Evolutionary conservation across 2,113 vertebrate genomes (phyloP).

Genomic region (Lonchura striata): DNA sequence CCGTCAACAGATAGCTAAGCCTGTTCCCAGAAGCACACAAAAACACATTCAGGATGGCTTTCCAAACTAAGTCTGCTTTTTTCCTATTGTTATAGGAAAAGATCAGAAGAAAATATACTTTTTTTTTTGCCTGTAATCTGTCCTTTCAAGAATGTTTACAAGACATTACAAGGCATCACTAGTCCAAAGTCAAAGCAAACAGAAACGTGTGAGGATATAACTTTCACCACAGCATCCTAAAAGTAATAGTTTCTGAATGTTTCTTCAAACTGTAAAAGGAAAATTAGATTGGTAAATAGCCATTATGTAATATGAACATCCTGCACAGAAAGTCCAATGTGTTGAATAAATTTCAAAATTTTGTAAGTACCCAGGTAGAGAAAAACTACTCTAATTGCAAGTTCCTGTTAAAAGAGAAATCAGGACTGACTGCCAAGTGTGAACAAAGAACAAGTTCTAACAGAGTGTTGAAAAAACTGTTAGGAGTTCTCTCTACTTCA

Average conservation of each 20-base stretch:
- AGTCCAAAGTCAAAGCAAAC: background rate
- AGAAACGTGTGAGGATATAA: fast-evolving
- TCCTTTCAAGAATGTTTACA: background rate
- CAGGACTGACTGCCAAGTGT: background rate
- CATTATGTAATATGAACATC: background rate
- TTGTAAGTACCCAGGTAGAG: background rate
- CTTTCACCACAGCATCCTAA: background rate
- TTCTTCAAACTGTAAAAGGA: background rate
- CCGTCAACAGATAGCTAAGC: background rate
- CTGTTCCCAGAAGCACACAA: background rate
- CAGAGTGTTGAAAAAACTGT: background rate
- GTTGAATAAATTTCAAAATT: background rate
- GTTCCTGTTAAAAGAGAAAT: background rate
- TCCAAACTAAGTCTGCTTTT: background rate
- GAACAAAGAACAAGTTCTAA: background rate
- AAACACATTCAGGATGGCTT: background rate
- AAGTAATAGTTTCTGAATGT: background rate
- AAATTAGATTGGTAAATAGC: background rate
- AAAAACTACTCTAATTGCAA: background rate
- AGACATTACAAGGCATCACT: background rate
- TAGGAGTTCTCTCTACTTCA: background rate
- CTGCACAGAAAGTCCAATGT: background rate
- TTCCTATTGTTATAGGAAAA: background rate
- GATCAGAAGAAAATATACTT: background rate
- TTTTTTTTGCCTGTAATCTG: background rate